Base-by-base conservation (phyloP, 2,888 invertebrate species). In the Campopleginae sp. region DNA sequence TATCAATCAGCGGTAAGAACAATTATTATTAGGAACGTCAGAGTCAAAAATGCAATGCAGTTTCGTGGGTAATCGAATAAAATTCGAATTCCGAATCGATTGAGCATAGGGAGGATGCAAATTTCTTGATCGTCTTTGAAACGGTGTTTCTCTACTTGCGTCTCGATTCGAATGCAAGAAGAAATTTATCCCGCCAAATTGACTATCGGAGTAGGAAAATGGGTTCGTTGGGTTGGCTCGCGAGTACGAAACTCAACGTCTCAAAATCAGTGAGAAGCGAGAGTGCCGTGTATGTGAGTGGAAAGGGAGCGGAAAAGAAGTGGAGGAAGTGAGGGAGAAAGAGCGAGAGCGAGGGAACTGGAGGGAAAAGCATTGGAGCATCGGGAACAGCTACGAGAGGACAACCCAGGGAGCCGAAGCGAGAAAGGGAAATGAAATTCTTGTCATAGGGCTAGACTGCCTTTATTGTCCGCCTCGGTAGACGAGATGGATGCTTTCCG, bases 361-460 rank as follows among this genome's bases (percentile, higher is more conserved):
- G n/a, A 72, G 14, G 51, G 65, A 58, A 80, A 46, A 74, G 80
- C 66, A 80, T 74, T 54, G 54, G 48, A 71, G 70, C 48, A 79
- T 71, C 70, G 75, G 70, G 75, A 72, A 80, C 42, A 71, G 70
- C 81, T 63, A 80, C 66, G 84, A 77, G 66, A 79, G 79, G 81
- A 79, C 82, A 85, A 80, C 74, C 75, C 86, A 79, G 78, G 84
- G 87, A 86, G 85, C 58, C 86, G 86, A 88, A 89, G 88, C 86
- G 88, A 89, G 87, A 90, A 88, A 90, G 88, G 91, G 90, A 90
- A 90, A 91, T 91, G 89, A 91, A 91, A 91, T 91, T 90, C 90
- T 88, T 88, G 87, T 88, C 88, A 79, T 87, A 88, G 87, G 27
- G 88, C 85, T 80, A 82, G 84, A 86, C 86, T 84, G 83, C 85